These are phyloP conservation scores for Drosophila longiperda DNA, from an alignment of 2,888 invertebrate species.

Conservation along the genomic window DNA sequence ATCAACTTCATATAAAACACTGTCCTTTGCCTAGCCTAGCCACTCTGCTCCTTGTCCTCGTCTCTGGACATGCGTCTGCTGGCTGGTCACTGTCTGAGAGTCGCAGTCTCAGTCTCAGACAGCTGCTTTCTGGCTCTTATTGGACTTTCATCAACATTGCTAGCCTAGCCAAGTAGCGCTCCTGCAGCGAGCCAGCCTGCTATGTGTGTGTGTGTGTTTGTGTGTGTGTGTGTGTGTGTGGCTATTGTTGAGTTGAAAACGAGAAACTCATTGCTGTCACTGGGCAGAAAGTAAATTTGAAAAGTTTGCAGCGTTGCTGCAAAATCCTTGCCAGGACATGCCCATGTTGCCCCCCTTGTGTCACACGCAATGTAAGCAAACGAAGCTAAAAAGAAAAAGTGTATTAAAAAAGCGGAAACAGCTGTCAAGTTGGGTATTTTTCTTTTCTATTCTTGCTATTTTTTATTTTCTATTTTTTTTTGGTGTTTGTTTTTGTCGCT, in stretches of 20 bases:
- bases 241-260: constrained; percentile 60
- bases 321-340: constrained; percentile 63
- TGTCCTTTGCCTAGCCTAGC: constrained; percentile 31
- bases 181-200: not conserved
- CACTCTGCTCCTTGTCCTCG: constrained; percentile 16
- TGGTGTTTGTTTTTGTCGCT: constrained; percentile 6
- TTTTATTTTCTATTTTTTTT: not conserved
- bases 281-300: constrained; percentile 77
- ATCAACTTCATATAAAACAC: constrained; percentile 76
- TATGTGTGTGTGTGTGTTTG: not conserved
- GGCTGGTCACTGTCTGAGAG: not conserved
- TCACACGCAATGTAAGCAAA: constrained; percentile 68
- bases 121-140: constrained; percentile 56
- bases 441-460: not conserved
- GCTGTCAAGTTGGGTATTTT: constrained; percentile 68
- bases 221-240: not conserved
- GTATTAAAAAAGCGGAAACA: constrained; percentile 80
- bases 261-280: constrained; percentile 80
- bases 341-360: constrained; percentile 33
- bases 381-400: constrained; percentile 61
- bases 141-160: constrained; percentile 75
- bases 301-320: constrained; percentile 72
- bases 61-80: constrained; percentile 29
- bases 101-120: constrained; percentile 17
- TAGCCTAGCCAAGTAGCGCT: constrained; percentile 29